Evolutionary conservation across 2,797 vertebrate genomes (phyloP).

Genomic region (Enteromius anoplus): DNA sequence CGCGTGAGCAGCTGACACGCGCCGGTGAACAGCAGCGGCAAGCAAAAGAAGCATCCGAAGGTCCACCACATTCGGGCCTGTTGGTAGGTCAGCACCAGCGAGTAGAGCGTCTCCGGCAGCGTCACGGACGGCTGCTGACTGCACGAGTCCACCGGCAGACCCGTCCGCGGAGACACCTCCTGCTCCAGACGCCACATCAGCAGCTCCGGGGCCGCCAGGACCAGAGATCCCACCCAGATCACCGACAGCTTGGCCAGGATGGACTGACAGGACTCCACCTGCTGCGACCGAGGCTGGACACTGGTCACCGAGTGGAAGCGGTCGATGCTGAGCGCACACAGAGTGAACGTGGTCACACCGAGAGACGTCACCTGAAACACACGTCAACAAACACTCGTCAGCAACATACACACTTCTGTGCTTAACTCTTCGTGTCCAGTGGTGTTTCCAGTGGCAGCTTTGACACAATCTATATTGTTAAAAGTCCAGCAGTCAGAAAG

Average conservation of each 20-base stretch:
- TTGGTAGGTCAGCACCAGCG: slow-evolving; percentile 91
- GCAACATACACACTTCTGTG: neutral
- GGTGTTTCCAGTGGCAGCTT: too few relatives aligned
- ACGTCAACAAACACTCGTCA: neutral
- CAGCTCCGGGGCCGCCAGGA: slow-evolving; percentile 86
- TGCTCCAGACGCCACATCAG: slow-evolving; percentile 88
- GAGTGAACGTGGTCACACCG: slow-evolving; percentile 94
- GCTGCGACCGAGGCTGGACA: slow-evolving; percentile 74
- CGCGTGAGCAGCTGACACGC: slow-evolving; percentile 90
- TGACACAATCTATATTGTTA: too few relatives aligned
- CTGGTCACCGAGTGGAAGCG: slow-evolving; percentile 89
- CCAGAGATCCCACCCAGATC: slow-evolving; percentile 93
- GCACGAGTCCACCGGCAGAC: slow-evolving; percentile 78
- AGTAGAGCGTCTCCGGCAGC: slow-evolving; percentile 86
- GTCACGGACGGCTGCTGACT: slow-evolving; percentile 79
- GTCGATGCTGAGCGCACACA: slow-evolving; percentile 94
- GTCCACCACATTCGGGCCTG: slow-evolving; percentile 95
- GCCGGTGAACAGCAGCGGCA: slow-evolving; percentile 91
- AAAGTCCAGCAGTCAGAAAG: too few relatives aligned
- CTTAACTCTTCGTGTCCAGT: too few relatives aligned
- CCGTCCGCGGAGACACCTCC: slow-evolving; percentile 66
- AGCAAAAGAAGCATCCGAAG: slow-evolving; percentile 93
- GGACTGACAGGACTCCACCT: slow-evolving; percentile 87
- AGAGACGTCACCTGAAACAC: slow-evolving; percentile 86
- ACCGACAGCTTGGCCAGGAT: slow-evolving; percentile 92